Conservation (phyloP, 2,888 invertebrate species). For the Tenodera sinensis region DNA sequence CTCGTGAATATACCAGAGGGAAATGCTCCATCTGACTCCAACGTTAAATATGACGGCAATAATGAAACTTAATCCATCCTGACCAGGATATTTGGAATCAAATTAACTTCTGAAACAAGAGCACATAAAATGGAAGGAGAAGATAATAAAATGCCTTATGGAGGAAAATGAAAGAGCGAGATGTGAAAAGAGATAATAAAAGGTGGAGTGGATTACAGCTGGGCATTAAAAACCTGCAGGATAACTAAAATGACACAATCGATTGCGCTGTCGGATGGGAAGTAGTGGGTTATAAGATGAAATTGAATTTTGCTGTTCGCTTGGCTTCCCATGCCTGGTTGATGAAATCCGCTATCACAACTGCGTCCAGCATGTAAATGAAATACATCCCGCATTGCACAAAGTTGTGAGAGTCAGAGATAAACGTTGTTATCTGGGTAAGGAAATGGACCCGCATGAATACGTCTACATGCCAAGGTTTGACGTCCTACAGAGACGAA, state of each 20-base stretch:
- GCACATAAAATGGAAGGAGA: not conserved
- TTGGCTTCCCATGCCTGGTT: not conserved
- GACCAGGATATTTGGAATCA: not conserved
- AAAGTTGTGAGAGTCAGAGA: not conserved
- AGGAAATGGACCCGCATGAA: too few species aligned
- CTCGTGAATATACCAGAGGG: not conserved
- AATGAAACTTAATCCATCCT: not conserved
- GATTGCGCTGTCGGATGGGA: not conserved
- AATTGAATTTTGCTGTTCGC: not conserved
- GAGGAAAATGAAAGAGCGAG: not conserved
- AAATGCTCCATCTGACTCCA: not conserved
- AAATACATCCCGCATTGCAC: not conserved
- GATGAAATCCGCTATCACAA: not conserved
- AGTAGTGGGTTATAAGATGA: not conserved
- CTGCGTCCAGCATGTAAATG: not conserved
- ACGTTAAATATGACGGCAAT: not conserved
- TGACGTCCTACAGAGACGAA: too few species aligned
- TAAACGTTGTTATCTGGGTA: too few species aligned
- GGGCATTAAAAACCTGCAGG: not conserved
- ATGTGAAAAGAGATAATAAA: not conserved
- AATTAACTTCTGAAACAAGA: not conserved
- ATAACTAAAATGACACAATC: not conserved
- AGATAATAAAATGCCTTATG: not conserved
- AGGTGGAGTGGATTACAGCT: not conserved
- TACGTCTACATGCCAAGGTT: too few species aligned